A percentile compares a stretch with the other conserved stretches of the same genome.
These are phyloP conservation scores for Ommatoiulus sabulosus DNA, from an alignment of 2,888 invertebrate species.

Conservation along the genomic window DNA sequence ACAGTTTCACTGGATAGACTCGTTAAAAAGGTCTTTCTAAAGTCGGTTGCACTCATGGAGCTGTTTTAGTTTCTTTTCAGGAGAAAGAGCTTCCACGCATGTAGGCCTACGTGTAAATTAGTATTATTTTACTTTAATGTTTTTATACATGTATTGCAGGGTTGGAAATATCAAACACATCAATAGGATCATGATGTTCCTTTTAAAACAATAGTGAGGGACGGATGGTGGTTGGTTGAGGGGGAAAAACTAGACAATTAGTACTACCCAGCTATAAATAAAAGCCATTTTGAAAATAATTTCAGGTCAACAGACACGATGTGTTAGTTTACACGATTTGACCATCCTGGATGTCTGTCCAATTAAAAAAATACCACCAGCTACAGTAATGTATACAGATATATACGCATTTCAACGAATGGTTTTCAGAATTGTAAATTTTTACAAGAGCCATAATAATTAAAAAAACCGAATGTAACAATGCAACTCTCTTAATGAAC, in stretches of 20 bases:
- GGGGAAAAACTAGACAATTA: too few species aligned
- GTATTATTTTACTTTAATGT: too few species aligned
- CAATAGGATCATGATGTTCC: too few species aligned
- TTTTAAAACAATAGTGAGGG: too few species aligned
- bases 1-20: constrained; percentile 23
- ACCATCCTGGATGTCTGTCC: neutral
- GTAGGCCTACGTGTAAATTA: too few species aligned
- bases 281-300: neutral
- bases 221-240: too few species aligned
- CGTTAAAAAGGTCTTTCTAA: constrained; percentile 29
- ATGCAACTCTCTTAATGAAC: neutral
- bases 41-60: neutral
- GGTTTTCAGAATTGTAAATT: neutral
- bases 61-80: neutral
- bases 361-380: constrained; percentile 22
- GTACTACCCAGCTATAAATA: neutral
- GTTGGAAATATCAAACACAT: too few species aligned
- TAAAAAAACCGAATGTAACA: neutral
- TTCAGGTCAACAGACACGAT: neutral
- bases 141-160: too few species aligned
- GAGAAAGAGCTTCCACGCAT: neutral
- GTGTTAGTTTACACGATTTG: neutral
- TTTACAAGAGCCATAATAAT: neutral
- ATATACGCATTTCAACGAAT: neutral
- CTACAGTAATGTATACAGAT: neutral